Evolutionary conservation across 2,113 vertebrate species (phyloP).

Genomic region (Onychostoma macrolepis): DNA sequence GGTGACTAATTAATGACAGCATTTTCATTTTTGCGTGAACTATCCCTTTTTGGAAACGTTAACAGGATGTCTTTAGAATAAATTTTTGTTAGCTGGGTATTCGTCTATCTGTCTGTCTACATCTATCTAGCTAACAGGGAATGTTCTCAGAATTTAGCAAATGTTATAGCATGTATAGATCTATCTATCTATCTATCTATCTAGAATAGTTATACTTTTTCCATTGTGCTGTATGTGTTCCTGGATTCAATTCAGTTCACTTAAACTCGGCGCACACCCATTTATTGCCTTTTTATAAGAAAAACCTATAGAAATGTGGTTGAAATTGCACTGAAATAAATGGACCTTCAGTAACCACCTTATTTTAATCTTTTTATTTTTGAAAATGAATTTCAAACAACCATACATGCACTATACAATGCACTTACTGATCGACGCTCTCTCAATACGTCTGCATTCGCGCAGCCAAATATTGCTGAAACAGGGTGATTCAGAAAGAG

Average conservation of each 20-base stretch:
- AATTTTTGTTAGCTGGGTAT: no score
- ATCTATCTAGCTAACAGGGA: no score
- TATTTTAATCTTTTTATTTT: background rate
- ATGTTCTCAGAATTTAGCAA: no score
- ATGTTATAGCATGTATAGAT: no score
- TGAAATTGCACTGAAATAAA: background rate
- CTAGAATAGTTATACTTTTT: background rate
- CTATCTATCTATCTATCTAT: background rate
- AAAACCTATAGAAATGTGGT: background rate
- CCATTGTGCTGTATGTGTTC: background rate
- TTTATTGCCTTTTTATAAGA: conserved; percentile 8
- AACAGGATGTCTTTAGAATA: no score
- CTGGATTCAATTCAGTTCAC: conserved; percentile 14
- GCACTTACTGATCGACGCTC: conserved; percentile 1
- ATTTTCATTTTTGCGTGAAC: no score
- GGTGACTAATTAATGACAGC: no score
- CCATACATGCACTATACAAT: background rate
- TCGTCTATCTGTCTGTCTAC: no score
- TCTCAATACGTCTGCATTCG: background rate
- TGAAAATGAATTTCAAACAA: conserved; percentile 4
- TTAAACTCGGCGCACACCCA: background rate
- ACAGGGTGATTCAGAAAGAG: conserved; percentile 5
- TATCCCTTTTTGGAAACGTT: no score
- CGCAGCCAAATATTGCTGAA: conserved; percentile 7
- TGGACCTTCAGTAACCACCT: background rate